Evolutionary conservation across 2,888 invertebrate genomes (phyloP).

Genomic region (Lasioglossum pauxillum): DNA sequence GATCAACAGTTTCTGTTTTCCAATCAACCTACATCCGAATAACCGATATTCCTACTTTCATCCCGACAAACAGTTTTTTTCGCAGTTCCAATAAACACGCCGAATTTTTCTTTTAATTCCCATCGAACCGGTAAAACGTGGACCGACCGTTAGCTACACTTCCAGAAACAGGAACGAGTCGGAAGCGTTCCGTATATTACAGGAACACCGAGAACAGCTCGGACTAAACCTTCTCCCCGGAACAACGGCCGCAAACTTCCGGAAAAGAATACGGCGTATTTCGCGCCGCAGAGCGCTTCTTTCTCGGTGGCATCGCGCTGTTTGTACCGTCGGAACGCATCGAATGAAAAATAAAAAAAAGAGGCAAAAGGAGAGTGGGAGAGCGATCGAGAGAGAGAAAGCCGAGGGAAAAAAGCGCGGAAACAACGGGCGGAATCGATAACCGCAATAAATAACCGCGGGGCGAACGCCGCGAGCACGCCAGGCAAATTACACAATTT

Average conservation of each 20-base stretch:
- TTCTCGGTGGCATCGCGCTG: conserved; percentile 15
- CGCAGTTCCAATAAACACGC: not conserved
- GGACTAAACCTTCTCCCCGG: conserved; percentile 9
- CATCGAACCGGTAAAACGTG: not conserved
- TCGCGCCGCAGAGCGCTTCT: conserved; percentile 30
- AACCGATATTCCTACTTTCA: not conserved
- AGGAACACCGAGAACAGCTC: conserved; percentile 1
- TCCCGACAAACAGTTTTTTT: not conserved
- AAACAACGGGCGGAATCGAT: conserved; percentile 70
- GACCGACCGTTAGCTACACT: conserved; percentile 14
- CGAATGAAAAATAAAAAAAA: conserved; percentile 40
- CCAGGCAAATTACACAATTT: conserved; percentile 77
- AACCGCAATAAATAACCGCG: conserved; percentile 76
- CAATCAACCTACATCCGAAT: not conserved
- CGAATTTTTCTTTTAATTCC: not conserved
- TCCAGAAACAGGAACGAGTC: conserved; percentile 12
- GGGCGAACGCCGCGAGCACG: conserved; percentile 46
- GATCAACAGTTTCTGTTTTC: not conserved
- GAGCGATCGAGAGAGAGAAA: conserved; percentile 12
- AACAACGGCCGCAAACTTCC: not conserved
- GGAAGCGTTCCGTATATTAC: conserved; percentile 30
- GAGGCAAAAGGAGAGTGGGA: not conserved
- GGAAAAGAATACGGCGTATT: conserved; percentile 11
- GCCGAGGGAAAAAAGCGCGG: conserved; percentile 7
- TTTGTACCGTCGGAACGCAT: conserved; percentile 14